Evolutionary conservation across 2,888 invertebrate genomes (phyloP).

Genomic region (Thera britannica): DNA sequence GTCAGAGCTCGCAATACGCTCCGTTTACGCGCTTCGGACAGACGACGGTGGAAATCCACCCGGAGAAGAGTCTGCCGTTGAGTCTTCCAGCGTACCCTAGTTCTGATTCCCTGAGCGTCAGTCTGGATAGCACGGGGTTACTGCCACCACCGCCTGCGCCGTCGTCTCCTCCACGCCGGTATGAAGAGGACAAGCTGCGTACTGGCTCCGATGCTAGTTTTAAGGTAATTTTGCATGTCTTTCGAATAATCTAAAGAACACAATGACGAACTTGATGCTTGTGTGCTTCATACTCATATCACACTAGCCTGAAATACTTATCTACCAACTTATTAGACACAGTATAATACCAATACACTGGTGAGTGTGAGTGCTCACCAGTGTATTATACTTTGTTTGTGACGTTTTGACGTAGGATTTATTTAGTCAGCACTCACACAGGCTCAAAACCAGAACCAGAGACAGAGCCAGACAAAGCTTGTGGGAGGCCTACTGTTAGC

Average conservation of each 20-base stretch:
- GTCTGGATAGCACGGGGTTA: constrained; percentile 86
- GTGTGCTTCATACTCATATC: background rate
- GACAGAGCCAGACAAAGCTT: too few species aligned
- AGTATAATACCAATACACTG: too few species aligned
- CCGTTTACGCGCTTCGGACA: constrained; percentile 82
- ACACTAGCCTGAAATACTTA: background rate
- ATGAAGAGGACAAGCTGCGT: constrained; percentile 80
- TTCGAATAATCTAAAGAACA: background rate
- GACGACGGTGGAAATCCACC: constrained; percentile 86
- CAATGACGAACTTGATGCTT: too few species aligned
- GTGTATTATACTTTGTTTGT: too few species aligned
- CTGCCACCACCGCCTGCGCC: constrained; percentile 88
- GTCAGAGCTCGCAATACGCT: constrained; percentile 86
- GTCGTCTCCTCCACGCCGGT: constrained; percentile 85
- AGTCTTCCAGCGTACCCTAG: constrained; percentile 87
- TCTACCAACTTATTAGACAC: too few species aligned
- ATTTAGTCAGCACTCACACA: too few species aligned
- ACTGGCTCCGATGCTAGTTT: constrained; percentile 93
- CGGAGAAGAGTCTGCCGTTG: constrained; percentile 84
- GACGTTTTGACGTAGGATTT: too few species aligned
- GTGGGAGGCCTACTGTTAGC: too few species aligned
- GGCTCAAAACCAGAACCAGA: too few species aligned
- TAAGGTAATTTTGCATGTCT: constrained; percentile 83
- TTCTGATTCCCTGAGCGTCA: constrained; percentile 86
- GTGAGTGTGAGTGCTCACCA: too few species aligned